phyloP scores from a whole-genome alignment of 1,140 invertebrate species.

The Linepithema humile region DNA sequence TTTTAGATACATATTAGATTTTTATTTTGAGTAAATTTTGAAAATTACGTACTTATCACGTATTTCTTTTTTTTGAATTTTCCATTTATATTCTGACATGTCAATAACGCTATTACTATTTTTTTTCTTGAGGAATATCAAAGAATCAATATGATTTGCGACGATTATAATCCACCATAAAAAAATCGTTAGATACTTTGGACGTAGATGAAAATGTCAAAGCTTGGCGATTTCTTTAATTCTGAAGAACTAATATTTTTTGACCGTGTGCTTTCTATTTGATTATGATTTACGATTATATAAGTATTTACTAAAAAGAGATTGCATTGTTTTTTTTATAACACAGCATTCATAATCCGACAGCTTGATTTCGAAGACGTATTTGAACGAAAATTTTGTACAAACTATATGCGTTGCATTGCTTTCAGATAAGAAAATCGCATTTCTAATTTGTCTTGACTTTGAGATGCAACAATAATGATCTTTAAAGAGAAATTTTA shows the following conservation, averaged over 20 bases:
- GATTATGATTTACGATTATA: not conserved
- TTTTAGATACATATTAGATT: no score
- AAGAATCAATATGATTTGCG: no score
- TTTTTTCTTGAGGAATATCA: no score
- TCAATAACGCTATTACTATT: not conserved
- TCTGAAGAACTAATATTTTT: not conserved
- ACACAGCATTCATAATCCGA: not conserved
- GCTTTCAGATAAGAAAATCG: conserved; percentile 1
- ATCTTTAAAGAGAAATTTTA: not conserved
- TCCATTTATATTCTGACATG: not conserved
- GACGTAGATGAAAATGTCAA: not conserved
- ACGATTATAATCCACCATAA: no score
- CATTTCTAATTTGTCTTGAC: conserved; percentile 20
- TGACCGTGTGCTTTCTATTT: not conserved
- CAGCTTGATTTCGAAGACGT: not conserved
- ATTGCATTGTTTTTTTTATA: not conserved
- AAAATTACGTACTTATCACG: no score
- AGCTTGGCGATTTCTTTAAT: not conserved
- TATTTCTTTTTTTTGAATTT: not conserved
- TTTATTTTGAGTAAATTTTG: no score
- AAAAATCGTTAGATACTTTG: not conserved
- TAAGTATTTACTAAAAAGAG: no score
- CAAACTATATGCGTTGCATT: not conserved
- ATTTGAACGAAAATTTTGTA: not conserved
- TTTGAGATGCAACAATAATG: not conserved